Conservation (phyloP, 2,797 vertebrate species). For the Tinamus major region DNA sequence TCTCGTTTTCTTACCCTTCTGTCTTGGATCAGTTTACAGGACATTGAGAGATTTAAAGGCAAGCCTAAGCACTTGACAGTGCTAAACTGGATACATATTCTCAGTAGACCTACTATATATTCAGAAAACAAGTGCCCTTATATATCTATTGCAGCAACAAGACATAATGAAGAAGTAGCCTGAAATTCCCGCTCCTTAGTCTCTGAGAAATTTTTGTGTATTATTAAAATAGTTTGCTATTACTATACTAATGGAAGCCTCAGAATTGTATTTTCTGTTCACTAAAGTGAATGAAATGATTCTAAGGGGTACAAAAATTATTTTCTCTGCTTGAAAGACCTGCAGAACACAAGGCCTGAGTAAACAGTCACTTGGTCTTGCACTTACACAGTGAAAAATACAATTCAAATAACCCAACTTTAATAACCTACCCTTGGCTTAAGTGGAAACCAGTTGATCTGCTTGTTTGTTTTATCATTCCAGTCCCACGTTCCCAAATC, state of each 20-base stretch:
- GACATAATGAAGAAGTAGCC: neutral
- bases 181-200: neutral
- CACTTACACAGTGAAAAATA: neutral
- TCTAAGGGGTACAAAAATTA: neutral
- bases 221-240: neutral
- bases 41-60: neutral
- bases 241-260: neutral
- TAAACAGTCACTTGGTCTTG: neutral
- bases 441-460: conserved; percentile 88
- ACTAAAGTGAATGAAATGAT: neutral
- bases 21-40: neutral
- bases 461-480: conserved; percentile 84
- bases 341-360: neutral
- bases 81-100: neutral
- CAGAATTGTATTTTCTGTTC: neutral
- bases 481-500: conserved; percentile 91
- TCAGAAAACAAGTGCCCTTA: neutral
- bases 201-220: neutral
- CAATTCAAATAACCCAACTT: neutral
- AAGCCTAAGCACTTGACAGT: neutral
- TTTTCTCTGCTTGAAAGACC: neutral
- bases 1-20: neutral
- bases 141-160: neutral
- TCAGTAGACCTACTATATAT: neutral
- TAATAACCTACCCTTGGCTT: conserved; percentile 84